A percentile compares a stretch with the other conserved stretches of the same genome.
These are phyloP conservation scores for Ctenicera cuprea DNA, from an alignment of 2,888 invertebrate species.

Conservation along the genomic window DNA sequence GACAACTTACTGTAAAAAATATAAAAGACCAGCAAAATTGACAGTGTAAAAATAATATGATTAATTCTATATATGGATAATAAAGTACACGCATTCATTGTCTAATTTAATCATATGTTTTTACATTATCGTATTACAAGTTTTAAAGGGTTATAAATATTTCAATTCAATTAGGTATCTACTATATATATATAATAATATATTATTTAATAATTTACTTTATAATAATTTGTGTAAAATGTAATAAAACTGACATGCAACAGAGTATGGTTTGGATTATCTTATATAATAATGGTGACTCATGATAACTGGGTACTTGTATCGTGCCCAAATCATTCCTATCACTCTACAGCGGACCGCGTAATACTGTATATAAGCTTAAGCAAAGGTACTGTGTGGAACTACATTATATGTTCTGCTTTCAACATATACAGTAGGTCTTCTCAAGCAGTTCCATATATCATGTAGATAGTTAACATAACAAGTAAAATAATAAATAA, in stretches of 20 bases:
- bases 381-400: slow-evolving; percentile 51
- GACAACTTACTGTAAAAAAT: slow-evolving; percentile 53
- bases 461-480: slow-evolving; percentile 36
- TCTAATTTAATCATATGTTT: slow-evolving; percentile 72
- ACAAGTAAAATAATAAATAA: slow-evolving; percentile 41
- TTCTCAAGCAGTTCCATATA: slow-evolving; percentile 41
- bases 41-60: slow-evolving; percentile 68
- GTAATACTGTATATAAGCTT: slow-evolving; percentile 55
- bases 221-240: slow-evolving; percentile 72
- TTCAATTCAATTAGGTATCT: slow-evolving; percentile 69
- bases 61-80: slow-evolving; percentile 55
- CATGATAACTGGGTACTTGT: slow-evolving; percentile 65
- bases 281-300: slow-evolving; percentile 61
- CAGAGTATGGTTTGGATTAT: slow-evolving; percentile 71
- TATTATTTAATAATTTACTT: slow-evolving; percentile 68
- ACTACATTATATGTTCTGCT: slow-evolving; percentile 44
- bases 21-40: slow-evolving; percentile 70
- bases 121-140: slow-evolving; percentile 71
- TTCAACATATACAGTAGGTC: slow-evolving; percentile 38
- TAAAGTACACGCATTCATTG: slow-evolving; percentile 70
- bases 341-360: slow-evolving; percentile 63
- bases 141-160: slow-evolving; percentile 71
- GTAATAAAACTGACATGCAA: slow-evolving; percentile 72
- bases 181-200: slow-evolving; percentile 66
- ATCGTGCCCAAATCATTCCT: slow-evolving; percentile 59